Evolutionary conservation across 92 coral and sea anemone species (phyloP).

Genomic region (Porites cylindrica): DNA sequence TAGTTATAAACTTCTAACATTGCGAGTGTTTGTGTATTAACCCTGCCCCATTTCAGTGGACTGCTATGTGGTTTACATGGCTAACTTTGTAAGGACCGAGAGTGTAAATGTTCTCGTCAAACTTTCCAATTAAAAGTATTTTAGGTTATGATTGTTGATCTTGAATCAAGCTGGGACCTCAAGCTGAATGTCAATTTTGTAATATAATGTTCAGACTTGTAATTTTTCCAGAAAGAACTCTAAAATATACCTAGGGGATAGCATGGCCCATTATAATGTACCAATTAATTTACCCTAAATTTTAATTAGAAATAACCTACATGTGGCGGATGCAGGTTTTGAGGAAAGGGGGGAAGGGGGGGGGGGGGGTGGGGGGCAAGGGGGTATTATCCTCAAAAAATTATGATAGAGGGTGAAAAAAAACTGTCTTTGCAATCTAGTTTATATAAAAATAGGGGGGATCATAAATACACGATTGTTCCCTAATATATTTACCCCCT

Average conservation of each 20-base stretch:
- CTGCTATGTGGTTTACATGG: slow-evolving; percentile 8
- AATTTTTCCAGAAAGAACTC: too few species aligned
- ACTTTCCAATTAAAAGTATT: slow-evolving; percentile 10
- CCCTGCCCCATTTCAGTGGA: slow-evolving; percentile 2
- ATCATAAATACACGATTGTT: slow-evolving; percentile 9
- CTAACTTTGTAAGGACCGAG: slow-evolving; percentile 17
- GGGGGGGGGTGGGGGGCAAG: slow-evolving; percentile 10
- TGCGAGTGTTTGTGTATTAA: slow-evolving; percentile 13
- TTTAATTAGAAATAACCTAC: too few species aligned
- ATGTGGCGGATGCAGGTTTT: too few species aligned
- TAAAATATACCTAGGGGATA: too few species aligned
- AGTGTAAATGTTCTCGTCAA: slow-evolving; percentile 14
- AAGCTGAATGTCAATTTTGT: too few species aligned
- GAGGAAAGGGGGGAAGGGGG: too few species aligned
- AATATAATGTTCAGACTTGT: slow-evolving; percentile 4
- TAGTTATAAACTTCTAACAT: slow-evolving; percentile 7
- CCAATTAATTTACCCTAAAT: slow-evolving; percentile 5
- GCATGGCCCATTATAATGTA: slow-evolving; percentile 2
- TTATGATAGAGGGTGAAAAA: too few species aligned
- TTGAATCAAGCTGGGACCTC: too few species aligned
- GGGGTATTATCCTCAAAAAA: too few species aligned
- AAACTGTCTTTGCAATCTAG: slow-evolving; percentile 3
- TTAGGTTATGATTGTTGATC: too few species aligned
- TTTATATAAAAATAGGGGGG: slow-evolving; percentile 15
- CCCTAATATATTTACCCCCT: slow-evolving; percentile 13